Conservation (phyloP, 2,113 vertebrate genomes). For the Callipepla squamata region DNA sequence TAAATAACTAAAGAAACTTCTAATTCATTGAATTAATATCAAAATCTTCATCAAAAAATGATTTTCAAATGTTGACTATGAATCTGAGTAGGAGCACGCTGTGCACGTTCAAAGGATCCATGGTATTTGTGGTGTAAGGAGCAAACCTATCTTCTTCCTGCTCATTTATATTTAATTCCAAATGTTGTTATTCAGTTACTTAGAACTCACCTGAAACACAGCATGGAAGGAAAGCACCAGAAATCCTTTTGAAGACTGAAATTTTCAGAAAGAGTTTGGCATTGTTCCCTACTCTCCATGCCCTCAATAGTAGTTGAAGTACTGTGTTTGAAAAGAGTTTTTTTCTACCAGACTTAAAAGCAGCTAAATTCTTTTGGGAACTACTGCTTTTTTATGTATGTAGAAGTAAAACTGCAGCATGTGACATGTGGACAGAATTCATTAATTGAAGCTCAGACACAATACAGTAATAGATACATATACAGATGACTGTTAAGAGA, state of each 20-base stretch:
- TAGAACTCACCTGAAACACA: constrained; percentile 16
- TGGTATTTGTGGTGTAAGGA: neutral
- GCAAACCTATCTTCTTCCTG: neutral
- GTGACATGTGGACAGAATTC: neutral
- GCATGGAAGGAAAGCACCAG: neutral
- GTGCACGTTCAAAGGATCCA: neutral
- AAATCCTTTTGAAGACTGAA: neutral
- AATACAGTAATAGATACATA: neutral
- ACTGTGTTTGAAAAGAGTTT: neutral
- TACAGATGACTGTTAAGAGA: neutral
- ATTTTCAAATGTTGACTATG: neutral
- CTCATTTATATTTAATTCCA: neutral
- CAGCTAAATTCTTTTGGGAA: neutral
- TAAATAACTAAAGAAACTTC: neutral
- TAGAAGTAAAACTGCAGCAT: neutral
- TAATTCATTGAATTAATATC: neutral
- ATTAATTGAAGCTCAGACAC: neutral
- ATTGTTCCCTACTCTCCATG: neutral
- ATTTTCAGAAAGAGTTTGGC: neutral
- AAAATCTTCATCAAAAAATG: constrained; percentile 3
- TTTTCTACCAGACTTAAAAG: neutral
- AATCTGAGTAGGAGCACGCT: neutral
- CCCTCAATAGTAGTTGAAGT: neutral
- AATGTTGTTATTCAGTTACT: neutral
- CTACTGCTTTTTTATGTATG: neutral